These are phyloP conservation scores for Pimpla rufipes DNA, from an alignment of 2,888 invertebrate species.

Conservation along the genomic window DNA sequence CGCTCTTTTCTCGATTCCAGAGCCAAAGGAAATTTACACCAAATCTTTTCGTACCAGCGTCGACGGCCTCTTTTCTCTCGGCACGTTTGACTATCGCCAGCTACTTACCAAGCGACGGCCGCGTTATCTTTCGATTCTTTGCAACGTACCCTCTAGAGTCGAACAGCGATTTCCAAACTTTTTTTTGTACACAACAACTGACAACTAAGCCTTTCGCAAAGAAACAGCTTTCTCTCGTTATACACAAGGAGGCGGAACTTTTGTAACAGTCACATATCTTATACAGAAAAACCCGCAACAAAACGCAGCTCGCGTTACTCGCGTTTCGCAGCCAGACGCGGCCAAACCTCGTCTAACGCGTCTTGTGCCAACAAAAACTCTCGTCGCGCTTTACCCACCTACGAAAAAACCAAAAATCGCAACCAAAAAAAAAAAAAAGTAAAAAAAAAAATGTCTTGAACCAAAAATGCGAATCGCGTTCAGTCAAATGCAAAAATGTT, in stretches of 20 bases:
- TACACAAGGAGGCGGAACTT: constrained; percentile 11
- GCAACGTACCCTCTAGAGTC: constrained; percentile 1
- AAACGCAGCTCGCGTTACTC: not conserved
- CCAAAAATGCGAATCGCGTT: not conserved
- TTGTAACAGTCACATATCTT: constrained; percentile 16
- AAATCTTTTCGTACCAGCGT: not conserved
- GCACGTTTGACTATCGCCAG: constrained; percentile 18
- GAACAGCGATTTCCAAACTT: constrained; percentile 1
- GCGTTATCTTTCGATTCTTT: not conserved
- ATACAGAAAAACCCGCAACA: not conserved
- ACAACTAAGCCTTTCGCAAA: not conserved
- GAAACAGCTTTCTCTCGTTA: not conserved
- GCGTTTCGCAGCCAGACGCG: not conserved
- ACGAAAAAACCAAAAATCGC: no score
- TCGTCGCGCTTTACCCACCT: not conserved
- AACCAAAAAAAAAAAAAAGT: not conserved
- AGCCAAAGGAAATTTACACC: not conserved
- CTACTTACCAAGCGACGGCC: constrained; percentile 63
- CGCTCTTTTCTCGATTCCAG: not conserved
- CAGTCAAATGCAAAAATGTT: not conserved
- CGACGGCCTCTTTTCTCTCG: not conserved
- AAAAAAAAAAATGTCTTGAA: not conserved
- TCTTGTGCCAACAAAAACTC: not conserved
- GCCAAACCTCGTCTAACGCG: not conserved
- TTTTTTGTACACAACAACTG: not conserved